Evolutionary conservation across 2,888 invertebrate genomes (phyloP).

Genomic region (Rhabditophanes sp.): DNA sequence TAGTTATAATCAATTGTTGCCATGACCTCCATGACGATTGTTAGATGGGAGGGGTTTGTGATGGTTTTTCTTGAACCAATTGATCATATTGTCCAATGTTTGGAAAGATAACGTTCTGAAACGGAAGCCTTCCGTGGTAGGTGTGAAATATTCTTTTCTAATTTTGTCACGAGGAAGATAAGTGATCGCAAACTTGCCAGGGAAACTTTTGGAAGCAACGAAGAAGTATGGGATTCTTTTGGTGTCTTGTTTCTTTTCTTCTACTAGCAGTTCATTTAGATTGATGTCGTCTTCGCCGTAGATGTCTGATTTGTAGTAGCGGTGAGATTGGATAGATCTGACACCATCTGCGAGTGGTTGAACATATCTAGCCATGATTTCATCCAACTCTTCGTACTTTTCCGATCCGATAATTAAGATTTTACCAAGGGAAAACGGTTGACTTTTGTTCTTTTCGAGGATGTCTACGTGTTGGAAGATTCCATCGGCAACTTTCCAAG

Average conservation of each 20-base stretch:
- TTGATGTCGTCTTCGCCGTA: conserved; percentile 14
- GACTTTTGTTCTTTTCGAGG: conserved; percentile 82
- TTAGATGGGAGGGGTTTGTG: conserved; percentile 60
- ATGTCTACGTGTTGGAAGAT: conserved; percentile 92
- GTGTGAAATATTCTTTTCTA: conserved; percentile 76
- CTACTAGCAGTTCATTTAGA: conserved; percentile 47
- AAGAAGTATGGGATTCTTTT: conserved; percentile 43
- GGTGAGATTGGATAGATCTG: conserved; percentile 73
- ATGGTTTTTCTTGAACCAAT: conserved; percentile 97
- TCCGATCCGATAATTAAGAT: conserved; percentile 49
- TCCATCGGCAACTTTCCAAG: conserved; percentile 89
- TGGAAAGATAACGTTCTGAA: conserved; percentile 76
- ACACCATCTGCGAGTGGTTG: conserved; percentile 89
- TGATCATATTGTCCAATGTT: conserved; percentile 61
- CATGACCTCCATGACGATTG: too few species aligned
- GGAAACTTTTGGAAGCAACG: conserved; percentile 18
- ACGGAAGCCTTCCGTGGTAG: conserved; percentile 77
- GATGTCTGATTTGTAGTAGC: conserved; percentile 57
- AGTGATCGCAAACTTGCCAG: conserved; percentile 79
- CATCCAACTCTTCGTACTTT: conserved; percentile 76
- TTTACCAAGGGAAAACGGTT: conserved; percentile 78
- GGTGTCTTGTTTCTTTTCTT: conserved; percentile 62
- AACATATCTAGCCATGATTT: conserved; percentile 88
- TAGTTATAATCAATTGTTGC: too few species aligned
- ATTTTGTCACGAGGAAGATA: conserved; percentile 72